Base-by-base conservation (phyloP, 2,113 vertebrate species). In the Callopanchax toddi region DNA sequence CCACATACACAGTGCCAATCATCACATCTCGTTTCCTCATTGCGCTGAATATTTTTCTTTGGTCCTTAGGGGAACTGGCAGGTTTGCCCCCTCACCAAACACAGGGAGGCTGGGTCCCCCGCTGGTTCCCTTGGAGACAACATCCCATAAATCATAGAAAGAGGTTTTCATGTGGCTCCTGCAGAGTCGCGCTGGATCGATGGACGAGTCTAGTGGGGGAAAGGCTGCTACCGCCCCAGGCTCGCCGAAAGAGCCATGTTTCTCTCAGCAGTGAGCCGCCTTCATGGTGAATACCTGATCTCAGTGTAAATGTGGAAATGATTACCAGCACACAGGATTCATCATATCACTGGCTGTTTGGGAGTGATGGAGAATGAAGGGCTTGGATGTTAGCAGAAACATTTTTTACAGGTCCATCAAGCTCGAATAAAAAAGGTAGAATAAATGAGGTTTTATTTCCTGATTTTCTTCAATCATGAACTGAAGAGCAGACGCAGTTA, bases 121-220 rank as follows among this genome's bases (percentile, higher is more conserved):
- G 11, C 29, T 16, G 18, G 76, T 68, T 73, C 53, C 67, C 59
- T 59, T 50, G 69, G 60, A 81, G 68, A 81, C 68, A 81, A 78
- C 61, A 64, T 70, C 74, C 78, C 79, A 90, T 90, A 88, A 90
- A 90, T 90, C 87, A 87, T 63, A 80, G 75, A 42, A 20, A 74
- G 78, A 76, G 79, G 71, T 79, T 83, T 87, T 87, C 78, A 80
- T 79, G 79, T 70, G 70, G 73, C 74, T 86, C 67, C 83, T 88
- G 81, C 84, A 72, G 68, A 87, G 81, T 83, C 87, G 79, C 25
- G 25, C 54, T 43, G 71, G 76, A 86, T 89, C 69, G 76, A 89
- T 89, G 72, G 59, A 76, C 3, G 55, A 70, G 32, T 34, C 42
- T 62, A 73, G 64, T 51, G 55, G 67, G 64, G 60, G 69, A 37